Evolutionary conservation across 2,113 vertebrate species (phyloP).

Genomic region (Gallinago undulata): DNA sequence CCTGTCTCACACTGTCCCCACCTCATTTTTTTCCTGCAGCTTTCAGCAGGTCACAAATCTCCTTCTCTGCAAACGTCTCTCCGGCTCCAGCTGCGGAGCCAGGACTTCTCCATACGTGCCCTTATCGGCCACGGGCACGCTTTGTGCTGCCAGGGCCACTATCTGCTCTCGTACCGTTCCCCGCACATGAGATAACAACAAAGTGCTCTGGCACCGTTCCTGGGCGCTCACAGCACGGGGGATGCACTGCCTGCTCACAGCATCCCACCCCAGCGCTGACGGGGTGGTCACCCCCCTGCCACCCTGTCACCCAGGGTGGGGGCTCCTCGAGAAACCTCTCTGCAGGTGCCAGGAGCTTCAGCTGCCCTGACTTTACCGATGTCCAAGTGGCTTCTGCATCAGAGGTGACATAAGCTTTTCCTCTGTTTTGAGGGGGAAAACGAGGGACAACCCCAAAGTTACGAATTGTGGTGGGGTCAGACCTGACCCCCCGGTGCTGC

Average conservation of each 20-base stretch:
- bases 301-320: not conserved
- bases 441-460: not conserved
- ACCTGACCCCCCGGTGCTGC: not conserved
- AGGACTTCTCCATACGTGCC: not conserved
- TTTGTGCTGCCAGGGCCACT: not conserved
- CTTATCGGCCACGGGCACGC: accelerated
- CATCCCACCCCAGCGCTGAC: accelerated
- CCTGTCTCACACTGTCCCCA: not conserved
- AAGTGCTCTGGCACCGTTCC: not conserved
- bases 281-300: accelerated
- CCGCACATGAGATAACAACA: not conserved
- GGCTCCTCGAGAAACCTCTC: not conserved
- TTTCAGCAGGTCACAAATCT: not conserved
- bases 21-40: not conserved
- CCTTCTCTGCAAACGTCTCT: not conserved
- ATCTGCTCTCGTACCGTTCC: accelerated
- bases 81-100: not conserved
- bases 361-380: accelerated
- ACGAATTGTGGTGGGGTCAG: accelerated
- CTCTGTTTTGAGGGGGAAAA: not conserved
- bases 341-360: not conserved
- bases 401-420: not conserved
- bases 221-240: accelerated
- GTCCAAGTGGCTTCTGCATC: not conserved
- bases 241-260: not conserved